Evolutionary conservation across 2,888 invertebrate species (phyloP).

Genomic region (Anodontia alba): DNA sequence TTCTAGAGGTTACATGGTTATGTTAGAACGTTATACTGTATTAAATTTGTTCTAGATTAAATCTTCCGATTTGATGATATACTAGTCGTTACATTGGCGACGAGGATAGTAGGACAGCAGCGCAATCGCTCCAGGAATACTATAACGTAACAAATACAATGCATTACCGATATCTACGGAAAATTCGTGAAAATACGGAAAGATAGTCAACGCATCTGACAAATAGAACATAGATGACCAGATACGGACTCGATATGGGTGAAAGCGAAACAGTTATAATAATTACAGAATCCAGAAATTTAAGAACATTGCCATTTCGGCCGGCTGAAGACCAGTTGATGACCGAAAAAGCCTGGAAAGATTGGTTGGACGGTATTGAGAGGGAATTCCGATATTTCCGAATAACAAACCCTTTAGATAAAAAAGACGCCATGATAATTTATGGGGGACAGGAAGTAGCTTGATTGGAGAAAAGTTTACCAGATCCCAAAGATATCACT

Average conservation of each 20-base stretch:
- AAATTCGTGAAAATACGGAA: background rate
- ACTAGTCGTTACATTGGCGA: background rate
- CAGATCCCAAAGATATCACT: background rate
- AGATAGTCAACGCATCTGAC: background rate
- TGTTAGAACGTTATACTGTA: too few species aligned
- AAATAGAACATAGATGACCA: background rate
- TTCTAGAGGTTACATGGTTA: too few species aligned
- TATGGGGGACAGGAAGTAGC: background rate
- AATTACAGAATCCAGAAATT: slow-evolving; percentile 1
- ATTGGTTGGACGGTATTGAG: too few species aligned
- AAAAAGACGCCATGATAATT: background rate
- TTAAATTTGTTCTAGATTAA: background rate
- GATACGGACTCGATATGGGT: background rate
- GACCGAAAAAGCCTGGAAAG: background rate
- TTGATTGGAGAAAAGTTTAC: background rate
- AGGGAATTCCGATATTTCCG: too few species aligned
- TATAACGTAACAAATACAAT: background rate
- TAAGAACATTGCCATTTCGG: background rate
- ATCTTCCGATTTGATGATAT: background rate
- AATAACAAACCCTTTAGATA: background rate
- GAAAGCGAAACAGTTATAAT: slow-evolving; percentile 1
- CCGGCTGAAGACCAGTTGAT: background rate
- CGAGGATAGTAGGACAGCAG: background rate
- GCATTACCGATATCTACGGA: too few species aligned
- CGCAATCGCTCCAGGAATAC: background rate